These are phyloP conservation scores for Tetramorium parvispinum DNA, from an alignment of 1,140 invertebrate genomes.

Conservation along the genomic window DNA sequence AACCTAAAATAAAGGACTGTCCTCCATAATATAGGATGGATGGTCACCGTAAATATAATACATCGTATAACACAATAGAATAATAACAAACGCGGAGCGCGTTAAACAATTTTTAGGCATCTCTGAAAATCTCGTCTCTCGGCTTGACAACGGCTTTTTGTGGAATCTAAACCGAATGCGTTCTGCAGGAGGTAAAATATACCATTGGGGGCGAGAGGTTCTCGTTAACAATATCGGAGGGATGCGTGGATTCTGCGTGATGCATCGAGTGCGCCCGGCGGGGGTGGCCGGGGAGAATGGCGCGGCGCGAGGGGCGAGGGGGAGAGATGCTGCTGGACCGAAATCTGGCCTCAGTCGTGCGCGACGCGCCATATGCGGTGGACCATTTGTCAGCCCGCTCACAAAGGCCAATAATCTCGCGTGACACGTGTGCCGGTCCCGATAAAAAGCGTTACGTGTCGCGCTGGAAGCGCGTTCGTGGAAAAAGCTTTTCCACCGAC, in stretches of 20 bases:
- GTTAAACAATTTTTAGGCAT: neutral
- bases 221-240: constrained; percentile 25
- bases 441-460: constrained; percentile 79
- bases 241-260: constrained; percentile 69
- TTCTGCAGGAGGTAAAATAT: neutral
- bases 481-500: constrained; percentile 32
- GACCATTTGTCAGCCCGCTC: constrained; percentile 78
- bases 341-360: constrained; percentile 80
- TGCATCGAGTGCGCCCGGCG: constrained; percentile 31
- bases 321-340: constrained; percentile 75
- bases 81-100: neutral
- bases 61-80: neutral
- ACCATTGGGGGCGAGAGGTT: constrained; percentile 3
- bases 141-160: too few species aligned
- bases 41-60: too few species aligned
- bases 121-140: neutral
- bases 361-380: constrained; percentile 82
- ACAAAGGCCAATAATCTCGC: constrained; percentile 79
- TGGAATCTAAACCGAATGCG: neutral
- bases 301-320: constrained; percentile 34
- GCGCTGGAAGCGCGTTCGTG: constrained; percentile 27
- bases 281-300: constrained; percentile 1
- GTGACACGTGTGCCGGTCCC: constrained; percentile 77
- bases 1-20: too few species aligned
- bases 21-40: too few species aligned